Evolutionary conservation across 2,113 vertebrate species (phyloP), one percentile per base, ranked within the genome.

Genomic region (Datnioides undecimradiatus): DNA sequence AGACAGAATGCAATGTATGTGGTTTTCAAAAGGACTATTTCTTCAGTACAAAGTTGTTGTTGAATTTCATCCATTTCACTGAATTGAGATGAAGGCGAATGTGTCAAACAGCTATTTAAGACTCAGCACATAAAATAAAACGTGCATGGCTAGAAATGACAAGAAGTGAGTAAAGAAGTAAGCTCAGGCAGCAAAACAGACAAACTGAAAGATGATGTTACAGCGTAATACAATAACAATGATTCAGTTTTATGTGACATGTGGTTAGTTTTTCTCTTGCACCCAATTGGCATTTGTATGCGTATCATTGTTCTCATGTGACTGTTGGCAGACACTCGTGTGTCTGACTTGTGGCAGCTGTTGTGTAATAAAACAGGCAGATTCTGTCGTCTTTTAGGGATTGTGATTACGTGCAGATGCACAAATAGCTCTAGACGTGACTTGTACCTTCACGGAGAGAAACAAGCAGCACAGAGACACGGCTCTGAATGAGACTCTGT

Each of bases 301-400:
- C 46, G 55, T n/a, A 17, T 43, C 51, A 69, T 62, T 89, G 68
- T 84, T 79, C 68, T 19, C 59, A 23, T 52, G 63, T 66, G 67
- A 82, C 71, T 25, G 54, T 65, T 78, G 69, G 73, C 7, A 7
- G 69, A 67, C 49, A 70, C 25, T 80, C 75, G 52, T 71, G 71
- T 33, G 65, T 29, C 76, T 73, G 48, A 78, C 43, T 74, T 68
- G 51, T 48, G 69, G 81, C 68, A 88, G 72, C 83, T 83, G 79
- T 54, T 80, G 57, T 68, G 55, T 34, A 51, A 79, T 66, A 75
- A 76, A 71, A 73, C 19, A 3, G 25, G 41, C 67, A 69, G 66
- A 60, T 73, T 76, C 57, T 54, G 51, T 71, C 49, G 12, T 57
- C 46, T 75, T 86, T 71, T n/a, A 16, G 3, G 31, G n/a, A 52